Evolutionary conservation across 2,888 invertebrate species (phyloP).

Genomic region (Nomada hirtipes): DNA sequence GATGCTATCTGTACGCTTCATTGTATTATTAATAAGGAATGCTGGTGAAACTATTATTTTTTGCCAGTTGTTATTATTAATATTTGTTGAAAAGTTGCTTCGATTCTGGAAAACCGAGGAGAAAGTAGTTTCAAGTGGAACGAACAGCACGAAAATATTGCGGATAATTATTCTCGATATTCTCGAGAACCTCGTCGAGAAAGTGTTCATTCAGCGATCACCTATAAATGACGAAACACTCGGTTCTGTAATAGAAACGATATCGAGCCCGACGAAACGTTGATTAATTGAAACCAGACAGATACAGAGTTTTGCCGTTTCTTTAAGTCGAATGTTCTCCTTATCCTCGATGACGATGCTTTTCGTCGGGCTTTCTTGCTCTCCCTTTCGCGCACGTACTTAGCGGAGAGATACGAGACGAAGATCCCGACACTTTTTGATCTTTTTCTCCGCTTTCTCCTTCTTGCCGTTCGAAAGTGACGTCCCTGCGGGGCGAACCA

Average conservation of each 20-base stretch:
- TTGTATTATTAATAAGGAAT: slow-evolving; percentile 2
- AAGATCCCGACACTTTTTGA: slow-evolving; percentile 42
- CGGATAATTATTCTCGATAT: slow-evolving; percentile 33
- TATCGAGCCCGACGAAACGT: slow-evolving; percentile 21
- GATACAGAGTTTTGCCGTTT: slow-evolving; percentile 35
- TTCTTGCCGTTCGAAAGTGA: slow-evolving; percentile 64
- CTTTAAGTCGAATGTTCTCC: slow-evolving; percentile 32
- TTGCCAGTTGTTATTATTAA: too few species aligned
- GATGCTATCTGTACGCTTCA: neutral
- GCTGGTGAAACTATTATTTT: neutral
- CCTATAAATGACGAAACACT: slow-evolving; percentile 15
- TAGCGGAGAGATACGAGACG: slow-evolving; percentile 21
- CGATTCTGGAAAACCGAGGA: neutral
- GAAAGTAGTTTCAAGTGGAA: neutral
- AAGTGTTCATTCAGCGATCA: neutral
- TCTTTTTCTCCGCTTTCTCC: slow-evolving; percentile 50
- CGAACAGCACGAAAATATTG: slow-evolving; percentile 22
- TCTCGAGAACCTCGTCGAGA: slow-evolving; percentile 13
- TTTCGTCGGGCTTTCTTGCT: slow-evolving; percentile 4
- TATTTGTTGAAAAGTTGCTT: neutral
- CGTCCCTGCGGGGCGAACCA: slow-evolving; percentile 59
- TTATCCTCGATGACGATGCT: slow-evolving; percentile 56
- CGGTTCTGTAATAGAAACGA: slow-evolving; percentile 26
- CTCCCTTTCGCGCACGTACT: slow-evolving; percentile 10
- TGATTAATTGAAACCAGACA: slow-evolving; percentile 50